phyloP scores from a whole-genome alignment of 2,113 vertebrate species.

The Irena cyanogastra region DNA sequence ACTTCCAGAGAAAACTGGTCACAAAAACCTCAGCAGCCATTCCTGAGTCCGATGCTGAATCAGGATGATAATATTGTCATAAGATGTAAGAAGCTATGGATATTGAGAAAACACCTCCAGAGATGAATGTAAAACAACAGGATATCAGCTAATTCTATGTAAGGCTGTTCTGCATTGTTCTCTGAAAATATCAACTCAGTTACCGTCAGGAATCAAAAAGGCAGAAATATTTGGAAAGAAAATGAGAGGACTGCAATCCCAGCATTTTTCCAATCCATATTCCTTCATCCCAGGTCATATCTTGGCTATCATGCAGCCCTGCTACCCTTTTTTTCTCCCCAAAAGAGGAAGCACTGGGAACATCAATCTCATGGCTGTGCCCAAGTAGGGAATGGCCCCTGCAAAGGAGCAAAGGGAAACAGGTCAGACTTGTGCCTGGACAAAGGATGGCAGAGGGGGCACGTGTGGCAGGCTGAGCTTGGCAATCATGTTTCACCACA shows the following conservation, averaged over 20 bases:
- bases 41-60: background rate
- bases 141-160: background rate
- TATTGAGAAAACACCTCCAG: background rate
- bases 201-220: background rate
- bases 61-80: background rate
- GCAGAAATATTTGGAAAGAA: background rate
- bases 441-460: background rate
- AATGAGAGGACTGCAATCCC: background rate
- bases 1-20: background rate
- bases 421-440: background rate
- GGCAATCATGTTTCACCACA: background rate
- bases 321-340: background rate
- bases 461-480: accelerated
- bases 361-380: background rate
- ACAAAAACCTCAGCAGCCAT: background rate
- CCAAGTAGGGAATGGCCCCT: background rate
- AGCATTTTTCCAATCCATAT: background rate
- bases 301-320: background rate
- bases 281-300: background rate
- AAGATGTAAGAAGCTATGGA: background rate
- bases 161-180: background rate
- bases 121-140: background rate
- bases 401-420: background rate
- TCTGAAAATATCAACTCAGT: background rate
- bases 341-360: background rate